phyloP scores from a whole-genome alignment of 2,797 vertebrate species.

The Rhynchonycteris naso region DNA sequence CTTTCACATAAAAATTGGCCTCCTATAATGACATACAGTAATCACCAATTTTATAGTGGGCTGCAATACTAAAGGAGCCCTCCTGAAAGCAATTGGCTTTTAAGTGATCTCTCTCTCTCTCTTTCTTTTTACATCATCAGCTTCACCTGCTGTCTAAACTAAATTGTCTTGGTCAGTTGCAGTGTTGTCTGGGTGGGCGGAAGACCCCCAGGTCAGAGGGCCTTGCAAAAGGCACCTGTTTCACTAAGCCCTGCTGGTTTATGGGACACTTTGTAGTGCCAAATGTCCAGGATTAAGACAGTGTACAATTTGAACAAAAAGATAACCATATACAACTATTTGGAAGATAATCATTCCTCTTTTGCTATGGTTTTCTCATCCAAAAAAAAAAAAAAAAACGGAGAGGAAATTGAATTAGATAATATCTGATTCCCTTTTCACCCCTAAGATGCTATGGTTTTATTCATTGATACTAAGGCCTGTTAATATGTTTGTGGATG shows the following conservation, averaged over 20 bases:
- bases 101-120: conserved; percentile 28
- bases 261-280: neutral
- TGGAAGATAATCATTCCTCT: neutral
- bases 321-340: neutral
- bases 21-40: conserved; percentile 71
- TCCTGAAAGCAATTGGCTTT: conserved; percentile 68
- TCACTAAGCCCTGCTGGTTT: neutral
- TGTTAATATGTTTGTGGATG: neutral
- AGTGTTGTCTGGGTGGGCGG: neutral
- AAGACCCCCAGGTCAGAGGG: neutral
- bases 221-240: neutral
- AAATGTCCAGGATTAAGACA: neutral
- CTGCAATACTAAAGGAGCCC: conserved; percentile 62
- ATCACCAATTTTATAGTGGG: conserved; percentile 73
- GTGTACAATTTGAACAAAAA: neutral
- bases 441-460: neutral
- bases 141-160: conserved; percentile 44
- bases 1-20: conserved; percentile 75
- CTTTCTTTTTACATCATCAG: neutral
- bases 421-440: neutral
- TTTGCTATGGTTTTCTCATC: neutral
- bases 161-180: conserved; percentile 19
- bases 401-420: neutral
- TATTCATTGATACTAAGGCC: neutral
- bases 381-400: neutral